These are phyloP conservation scores for Sander vitreus DNA, from an alignment of 2,113 vertebrate genomes.

Conservation along the genomic window DNA sequence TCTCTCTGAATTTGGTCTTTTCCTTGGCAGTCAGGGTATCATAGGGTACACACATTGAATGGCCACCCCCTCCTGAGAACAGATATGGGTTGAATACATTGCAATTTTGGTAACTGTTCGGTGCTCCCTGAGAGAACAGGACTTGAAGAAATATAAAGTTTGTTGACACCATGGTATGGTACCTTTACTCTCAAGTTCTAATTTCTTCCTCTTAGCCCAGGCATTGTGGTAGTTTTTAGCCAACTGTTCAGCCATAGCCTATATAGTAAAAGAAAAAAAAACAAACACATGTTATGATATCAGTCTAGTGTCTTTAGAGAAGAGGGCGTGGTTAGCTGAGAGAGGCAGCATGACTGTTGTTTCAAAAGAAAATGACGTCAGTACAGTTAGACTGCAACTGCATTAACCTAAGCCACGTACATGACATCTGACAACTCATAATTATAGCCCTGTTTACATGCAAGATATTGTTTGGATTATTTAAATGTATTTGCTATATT, in stretches of 20 bases:
- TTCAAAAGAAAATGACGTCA: too few species aligned
- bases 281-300: background rate
- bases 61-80: conserved; percentile 87
- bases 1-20: conserved; percentile 91
- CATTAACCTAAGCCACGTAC: too few species aligned
- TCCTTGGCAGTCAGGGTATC: conserved; percentile 92
- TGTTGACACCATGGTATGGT: conserved; percentile 5
- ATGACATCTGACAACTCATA: background rate
- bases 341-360: too few species aligned
- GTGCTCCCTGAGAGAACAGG: background rate
- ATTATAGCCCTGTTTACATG: background rate
- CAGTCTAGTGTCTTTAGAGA: too few species aligned
- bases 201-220: conserved; percentile 95
- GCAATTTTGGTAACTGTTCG: background rate
- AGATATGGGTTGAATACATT: conserved; percentile 29
- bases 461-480: background rate
- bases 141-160: background rate
- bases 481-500: background rate
- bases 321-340: too few species aligned
- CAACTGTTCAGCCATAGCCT: conserved; percentile 97
- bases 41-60: conserved; percentile 90
- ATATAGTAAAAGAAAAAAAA: background rate
- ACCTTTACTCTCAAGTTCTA: conserved; percentile 94
- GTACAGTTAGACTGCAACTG: too few species aligned
- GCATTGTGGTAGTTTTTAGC: conserved; percentile 96